Evolutionary conservation across 2,888 invertebrate genomes (phyloP).

Genomic region (Gibbula magus): DNA sequence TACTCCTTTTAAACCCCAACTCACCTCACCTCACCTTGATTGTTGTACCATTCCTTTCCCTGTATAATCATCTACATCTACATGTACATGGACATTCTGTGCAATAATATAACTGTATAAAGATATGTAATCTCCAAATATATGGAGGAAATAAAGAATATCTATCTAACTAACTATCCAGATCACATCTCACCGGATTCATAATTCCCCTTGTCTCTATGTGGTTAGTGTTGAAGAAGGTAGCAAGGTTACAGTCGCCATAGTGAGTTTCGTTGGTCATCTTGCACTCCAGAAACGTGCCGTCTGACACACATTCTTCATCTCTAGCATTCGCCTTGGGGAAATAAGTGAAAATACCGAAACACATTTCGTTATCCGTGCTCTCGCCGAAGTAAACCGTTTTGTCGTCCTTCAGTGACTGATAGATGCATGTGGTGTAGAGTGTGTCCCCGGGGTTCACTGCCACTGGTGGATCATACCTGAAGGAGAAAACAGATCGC

Average conservation of each 20-base stretch:
- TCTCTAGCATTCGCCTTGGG: neutral
- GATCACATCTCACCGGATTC: neutral
- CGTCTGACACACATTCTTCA: neutral
- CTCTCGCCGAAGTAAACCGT: neutral
- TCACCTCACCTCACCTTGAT: too few species aligned
- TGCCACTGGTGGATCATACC: neutral
- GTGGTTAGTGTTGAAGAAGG: neutral
- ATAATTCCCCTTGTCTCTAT: neutral
- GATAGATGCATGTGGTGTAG: neutral
- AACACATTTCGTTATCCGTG: neutral
- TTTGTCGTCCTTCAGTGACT: neutral
- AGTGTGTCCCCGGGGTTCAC: neutral
- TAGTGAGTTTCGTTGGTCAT: too few species aligned
- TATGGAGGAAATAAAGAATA: too few species aligned
- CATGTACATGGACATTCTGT: too few species aligned
- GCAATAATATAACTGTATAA: too few species aligned
- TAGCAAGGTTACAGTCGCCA: neutral
- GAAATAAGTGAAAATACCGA: neutral
- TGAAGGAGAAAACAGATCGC: neutral
- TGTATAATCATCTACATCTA: too few species aligned
- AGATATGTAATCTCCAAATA: too few species aligned
- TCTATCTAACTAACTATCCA: too few species aligned
- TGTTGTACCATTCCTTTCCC: too few species aligned
- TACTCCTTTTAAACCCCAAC: too few species aligned
- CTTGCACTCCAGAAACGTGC: neutral